These are phyloP conservation scores for Hystrix brachyura DNA, from an alignment of 2,113 vertebrate genomes.

Conservation along the genomic window DNA sequence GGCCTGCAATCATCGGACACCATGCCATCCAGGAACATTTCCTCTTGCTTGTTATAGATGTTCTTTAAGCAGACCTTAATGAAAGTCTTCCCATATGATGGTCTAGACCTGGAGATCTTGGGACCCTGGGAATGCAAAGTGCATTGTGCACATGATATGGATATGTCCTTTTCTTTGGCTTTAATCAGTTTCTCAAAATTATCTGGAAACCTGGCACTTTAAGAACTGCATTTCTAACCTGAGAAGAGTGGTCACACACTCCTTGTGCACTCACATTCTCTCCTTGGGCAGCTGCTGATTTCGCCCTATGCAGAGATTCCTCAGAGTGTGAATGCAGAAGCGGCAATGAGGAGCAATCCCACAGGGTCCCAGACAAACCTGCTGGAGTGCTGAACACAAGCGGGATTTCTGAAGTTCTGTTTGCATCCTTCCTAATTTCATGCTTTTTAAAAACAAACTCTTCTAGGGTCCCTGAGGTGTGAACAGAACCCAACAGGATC, in stretches of 20 bases:
- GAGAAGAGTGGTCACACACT: background rate
- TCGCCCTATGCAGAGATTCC: background rate
- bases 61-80: background rate
- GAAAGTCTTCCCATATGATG: background rate
- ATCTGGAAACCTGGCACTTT: background rate
- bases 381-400: background rate
- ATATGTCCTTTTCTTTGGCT: constrained; percentile 6
- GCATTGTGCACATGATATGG: too few species aligned
- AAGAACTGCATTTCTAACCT: background rate
- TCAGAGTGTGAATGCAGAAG: background rate
- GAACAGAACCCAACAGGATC: background rate
- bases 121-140: background rate
- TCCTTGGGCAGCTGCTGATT: background rate
- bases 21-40: background rate
- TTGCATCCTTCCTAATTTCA: background rate
- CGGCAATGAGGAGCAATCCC: too few species aligned
- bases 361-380: background rate
- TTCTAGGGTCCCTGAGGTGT: background rate
- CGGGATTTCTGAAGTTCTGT: background rate
- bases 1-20: too few species aligned
- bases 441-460: constrained; percentile 27
- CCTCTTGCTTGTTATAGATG: background rate
- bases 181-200: constrained; percentile 28
- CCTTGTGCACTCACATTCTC: background rate
- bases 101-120: background rate